A percentile compares a stretch with the other conserved stretches of the same genome.
Evolutionary conservation across 2,113 vertebrate genomes (phyloP).

Genomic region (Oreochromis aureus): DNA sequence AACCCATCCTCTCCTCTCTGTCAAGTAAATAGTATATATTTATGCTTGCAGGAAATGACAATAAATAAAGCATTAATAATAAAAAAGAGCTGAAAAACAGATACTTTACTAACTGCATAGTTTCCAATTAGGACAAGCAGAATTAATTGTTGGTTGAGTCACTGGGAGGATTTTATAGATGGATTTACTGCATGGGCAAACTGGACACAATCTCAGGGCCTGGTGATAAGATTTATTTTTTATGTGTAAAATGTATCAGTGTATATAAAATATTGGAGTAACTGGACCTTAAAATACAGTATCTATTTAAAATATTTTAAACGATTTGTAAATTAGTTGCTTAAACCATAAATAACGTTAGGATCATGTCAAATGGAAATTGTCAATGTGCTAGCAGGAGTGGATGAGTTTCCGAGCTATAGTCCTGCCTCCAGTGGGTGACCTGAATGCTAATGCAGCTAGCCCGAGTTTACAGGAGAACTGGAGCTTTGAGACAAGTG

Average conservation of each 20-base stretch:
- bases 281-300: neutral
- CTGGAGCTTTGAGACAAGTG: neutral
- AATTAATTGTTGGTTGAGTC: neutral
- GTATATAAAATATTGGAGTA: neutral
- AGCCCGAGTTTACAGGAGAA: neutral
- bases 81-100: neutral
- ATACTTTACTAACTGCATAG: neutral
- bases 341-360: neutral
- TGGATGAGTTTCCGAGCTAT: neutral
- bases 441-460: neutral
- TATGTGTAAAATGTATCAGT: neutral
- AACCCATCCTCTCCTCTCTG: neutral
- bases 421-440: neutral
- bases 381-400: neutral
- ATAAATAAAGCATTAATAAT: neutral
- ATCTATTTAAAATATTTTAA: neutral
- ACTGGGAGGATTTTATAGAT: neutral
- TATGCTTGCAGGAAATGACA: neutral
- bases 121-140: neutral
- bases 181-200: neutral
- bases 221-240: neutral
- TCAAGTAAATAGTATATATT: neutral
- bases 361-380: neutral
- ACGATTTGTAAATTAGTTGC: neutral
- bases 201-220: neutral